phyloP scores from a whole-genome alignment of 1,140 invertebrate genomes.

The Drosophila rhopaloa region DNA sequence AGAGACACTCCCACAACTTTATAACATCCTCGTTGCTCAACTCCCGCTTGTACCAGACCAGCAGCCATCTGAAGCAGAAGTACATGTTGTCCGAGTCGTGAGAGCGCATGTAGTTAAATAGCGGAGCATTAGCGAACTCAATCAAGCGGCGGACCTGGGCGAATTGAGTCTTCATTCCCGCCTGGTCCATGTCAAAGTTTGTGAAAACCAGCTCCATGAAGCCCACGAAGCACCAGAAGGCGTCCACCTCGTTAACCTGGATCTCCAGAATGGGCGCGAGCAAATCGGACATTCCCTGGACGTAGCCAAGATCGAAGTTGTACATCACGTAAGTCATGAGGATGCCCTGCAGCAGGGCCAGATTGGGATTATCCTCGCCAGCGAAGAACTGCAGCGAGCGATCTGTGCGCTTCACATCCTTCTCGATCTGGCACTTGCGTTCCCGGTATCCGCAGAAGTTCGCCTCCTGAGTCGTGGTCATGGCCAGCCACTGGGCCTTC shows the following conservation, averaged over 20 bases:
- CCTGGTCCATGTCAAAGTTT: conserved; percentile 99
- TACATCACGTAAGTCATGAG: conserved; percentile 99
- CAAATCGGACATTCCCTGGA: conserved; percentile 99
- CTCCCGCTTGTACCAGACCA: conserved; percentile 94
- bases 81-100: conserved; percentile 99
- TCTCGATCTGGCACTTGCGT: conserved; percentile 97
- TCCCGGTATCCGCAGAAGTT: conserved; percentile 96
- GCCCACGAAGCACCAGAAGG: conserved; percentile 99
- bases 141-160: conserved; percentile 93
- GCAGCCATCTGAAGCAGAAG: conserved; percentile 98
- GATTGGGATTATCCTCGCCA: conserved; percentile 95
- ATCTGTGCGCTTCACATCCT: conserved; percentile 99
- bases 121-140: conserved; percentile 91
- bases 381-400: conserved; percentile 95
- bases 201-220: conserved; percentile 98
- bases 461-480: conserved; percentile 93
- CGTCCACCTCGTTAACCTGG: conserved; percentile 88
- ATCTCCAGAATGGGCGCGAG: conserved; percentile 96
- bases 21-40: conserved; percentile 91
- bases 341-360: conserved; percentile 94
- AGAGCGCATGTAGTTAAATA: conserved; percentile 93
- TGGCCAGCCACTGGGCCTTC: conserved; percentile 98
- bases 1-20: conserved; percentile 93
- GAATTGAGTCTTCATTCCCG: conserved; percentile 98
- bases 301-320: conserved; percentile 98